Base-by-base conservation (phyloP, 2,888 invertebrate genomes). In the Bembecia ichneumoniformis region DNA sequence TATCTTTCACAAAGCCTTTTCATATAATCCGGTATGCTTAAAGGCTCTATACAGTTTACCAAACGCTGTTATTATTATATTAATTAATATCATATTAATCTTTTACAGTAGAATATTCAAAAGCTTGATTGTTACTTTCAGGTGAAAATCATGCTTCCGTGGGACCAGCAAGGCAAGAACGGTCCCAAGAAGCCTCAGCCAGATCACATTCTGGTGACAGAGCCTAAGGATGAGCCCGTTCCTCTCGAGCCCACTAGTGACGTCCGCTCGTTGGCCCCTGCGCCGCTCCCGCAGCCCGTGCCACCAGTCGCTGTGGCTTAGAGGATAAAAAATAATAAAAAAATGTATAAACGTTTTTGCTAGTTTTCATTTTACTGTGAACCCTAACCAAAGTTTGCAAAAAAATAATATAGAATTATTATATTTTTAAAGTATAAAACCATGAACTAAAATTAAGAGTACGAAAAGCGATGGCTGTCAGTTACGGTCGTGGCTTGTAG, bases 61-160 rank as follows among this genome's bases (percentile, higher is more conserved):
- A n/a, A n/a, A n/a, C n/a, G n/a, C n/a, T n/a, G n/a, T n/a, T n/a
- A n/a, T n/a, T n/a, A n/a, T n/a, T n/a, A n/a, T n/a, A n/a, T n/a
- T n/a, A n/a, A n/a, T n/a, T n/a, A n/a, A n/a, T n/a, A n/a, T n/a
- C n/a, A n/a, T n/a, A n/a, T n/a, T n/a, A n/a, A n/a, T n/a, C n/a
- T n/a, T n/a, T n/a, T n/a, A n/a, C n/a, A n/a, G n/a, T n/a, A n/a
- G n/a, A n/a, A n/a, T n/a, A n/a, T n/a, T n/a, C n/a, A n/a, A n/a
- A 20, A 20, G 20, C 20, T 20, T 5, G 20, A 20, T 20, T 20
- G 4, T 20, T n/a, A 1, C 13, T n/a, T 36, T 3, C 93, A 95
- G 89, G 95, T 98, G 1, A 99, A 99, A 88, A 99, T 99, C 84
- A 99, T 99, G 99, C 92, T 99, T 86, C 98, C 98, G 43, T 98